Base-by-base conservation (phyloP, 2,113 vertebrate genomes). In the Cynopterus brachyotis region DNA sequence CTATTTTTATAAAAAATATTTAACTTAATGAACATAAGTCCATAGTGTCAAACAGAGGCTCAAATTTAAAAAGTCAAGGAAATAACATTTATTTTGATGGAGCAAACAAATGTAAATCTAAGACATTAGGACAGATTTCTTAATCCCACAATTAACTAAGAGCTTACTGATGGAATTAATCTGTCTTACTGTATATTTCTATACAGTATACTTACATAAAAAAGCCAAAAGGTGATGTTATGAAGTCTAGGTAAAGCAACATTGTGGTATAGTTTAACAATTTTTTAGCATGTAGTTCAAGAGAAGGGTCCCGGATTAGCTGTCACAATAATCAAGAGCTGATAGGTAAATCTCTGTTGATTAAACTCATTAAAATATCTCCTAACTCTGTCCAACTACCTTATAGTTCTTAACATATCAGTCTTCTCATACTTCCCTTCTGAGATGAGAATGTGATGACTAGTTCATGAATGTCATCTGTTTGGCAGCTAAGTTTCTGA, bases 11-110 rank as follows among this genome's bases (percentile, higher is more conserved):
- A 55, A 62, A 64, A 8, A 62, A 62, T 24, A 53, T 10, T 35
- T 35, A 84, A 66, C 37, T 78, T 35, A 28, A 9, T 35, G 40
- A n/a, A 59, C 13, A 37, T 22, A 70, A 73, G 6, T 82, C 24
- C 94, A 81, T 1, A 70, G 28, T 26, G 5, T 2, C 40, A 35
- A 89, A 70, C 2, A 42, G n/a, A 85, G 28, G 19, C 37, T 91
- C 42, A 91, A 93, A 81, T 87, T 91, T 67, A 73, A 55, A 83
- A 76, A 89, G 30, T 45, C 30, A 89, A 92, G 47, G 32, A 78
- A 89, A 76, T 13, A 76, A 45, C 59, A 40, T 15, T 81, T 50
- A 88, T 84, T 86, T 80, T 91, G 35, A 66, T 42, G 28, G 15
- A n/a, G 40, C 22, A 78, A 67, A 32, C 2, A 70, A 89, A 85